Percentiles rank a stretch among this genome's conserved stretches.
phyloP scores from a whole-genome alignment of 2,797 vertebrate genomes.

The Martes flavigula region DNA sequence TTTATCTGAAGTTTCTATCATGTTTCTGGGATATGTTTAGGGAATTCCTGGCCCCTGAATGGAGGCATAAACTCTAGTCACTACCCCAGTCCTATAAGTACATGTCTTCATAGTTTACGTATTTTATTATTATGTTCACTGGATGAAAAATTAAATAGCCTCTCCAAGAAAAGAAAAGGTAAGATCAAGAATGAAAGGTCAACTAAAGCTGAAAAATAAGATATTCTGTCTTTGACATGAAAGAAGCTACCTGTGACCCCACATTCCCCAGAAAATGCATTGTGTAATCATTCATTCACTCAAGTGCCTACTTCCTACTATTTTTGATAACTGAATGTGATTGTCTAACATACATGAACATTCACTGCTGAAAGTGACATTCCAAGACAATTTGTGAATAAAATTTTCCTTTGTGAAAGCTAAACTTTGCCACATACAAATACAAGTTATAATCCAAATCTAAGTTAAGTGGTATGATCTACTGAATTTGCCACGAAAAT shows the following conservation, averaged over 20 bases:
- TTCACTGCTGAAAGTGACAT: not conserved
- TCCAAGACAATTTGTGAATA: not conserved
- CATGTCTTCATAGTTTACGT: not conserved
- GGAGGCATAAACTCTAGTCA: not conserved
- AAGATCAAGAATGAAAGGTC: not conserved
- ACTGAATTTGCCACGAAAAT: not conserved
- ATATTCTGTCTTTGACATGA: not conserved
- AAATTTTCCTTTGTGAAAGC: not conserved
- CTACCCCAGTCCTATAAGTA: not conserved
- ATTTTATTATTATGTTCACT: not conserved
- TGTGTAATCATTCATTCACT: not conserved
- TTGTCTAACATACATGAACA: not conserved
- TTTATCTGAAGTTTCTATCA: not conserved
- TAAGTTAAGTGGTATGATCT: not conserved
- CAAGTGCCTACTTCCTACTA: not conserved
- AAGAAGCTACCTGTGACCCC: not conserved
- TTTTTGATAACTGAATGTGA: slow-evolving; percentile 12
- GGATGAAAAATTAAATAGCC: not conserved
- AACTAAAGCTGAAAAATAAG: slow-evolving; percentile 20
- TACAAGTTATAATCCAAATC: not conserved
- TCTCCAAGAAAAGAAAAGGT: not conserved
- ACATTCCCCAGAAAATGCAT: not conserved
- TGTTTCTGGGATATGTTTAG: not conserved
- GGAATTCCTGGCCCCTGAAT: not conserved
- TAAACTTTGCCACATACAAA: not conserved